Conservation (phyloP, 2,113 vertebrate genomes). For the Syrrhaptes paradoxus region DNA sequence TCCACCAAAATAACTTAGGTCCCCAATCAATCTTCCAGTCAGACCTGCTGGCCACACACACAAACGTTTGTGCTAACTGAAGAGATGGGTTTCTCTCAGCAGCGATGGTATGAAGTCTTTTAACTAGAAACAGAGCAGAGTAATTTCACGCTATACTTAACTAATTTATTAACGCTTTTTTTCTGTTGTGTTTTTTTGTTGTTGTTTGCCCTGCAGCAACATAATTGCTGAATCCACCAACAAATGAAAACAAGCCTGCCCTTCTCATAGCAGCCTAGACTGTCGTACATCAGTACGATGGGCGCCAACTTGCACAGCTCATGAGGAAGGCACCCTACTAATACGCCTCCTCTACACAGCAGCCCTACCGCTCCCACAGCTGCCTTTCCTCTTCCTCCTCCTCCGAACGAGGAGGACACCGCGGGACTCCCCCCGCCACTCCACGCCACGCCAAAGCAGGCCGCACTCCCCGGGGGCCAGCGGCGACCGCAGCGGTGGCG, state of each 20-base stretch:
- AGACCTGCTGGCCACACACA: not conserved
- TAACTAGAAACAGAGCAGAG: not conserved
- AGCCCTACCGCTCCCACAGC: not conserved
- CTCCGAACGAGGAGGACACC: not conserved
- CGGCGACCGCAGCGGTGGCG: not conserved
- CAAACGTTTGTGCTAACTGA: not conserved
- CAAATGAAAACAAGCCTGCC: not conserved
- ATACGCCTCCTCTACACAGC: rapidly evolving
- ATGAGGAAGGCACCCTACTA: not conserved
- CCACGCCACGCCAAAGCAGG: not conserved
- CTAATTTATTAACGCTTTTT: not conserved
- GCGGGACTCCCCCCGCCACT: not conserved
- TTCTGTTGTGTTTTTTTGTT: not conserved
- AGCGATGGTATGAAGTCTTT: not conserved
- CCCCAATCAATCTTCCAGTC: not conserved
- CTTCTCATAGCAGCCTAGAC: not conserved
- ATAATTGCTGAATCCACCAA: not conserved
- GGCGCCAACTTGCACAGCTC: not conserved
- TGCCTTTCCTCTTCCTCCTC: not conserved
- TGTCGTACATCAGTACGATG: too few species aligned
- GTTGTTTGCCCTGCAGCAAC: not conserved
- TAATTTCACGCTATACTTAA: not conserved
- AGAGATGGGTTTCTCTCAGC: not conserved
- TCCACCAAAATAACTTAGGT: not conserved
- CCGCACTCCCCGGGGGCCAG: not conserved